Percentiles rank a stretch among this genome's conserved stretches.
These are phyloP conservation scores for Coleophora flavipennella DNA, from an alignment of 2,888 invertebrate genomes.

Conservation along the genomic window DNA sequence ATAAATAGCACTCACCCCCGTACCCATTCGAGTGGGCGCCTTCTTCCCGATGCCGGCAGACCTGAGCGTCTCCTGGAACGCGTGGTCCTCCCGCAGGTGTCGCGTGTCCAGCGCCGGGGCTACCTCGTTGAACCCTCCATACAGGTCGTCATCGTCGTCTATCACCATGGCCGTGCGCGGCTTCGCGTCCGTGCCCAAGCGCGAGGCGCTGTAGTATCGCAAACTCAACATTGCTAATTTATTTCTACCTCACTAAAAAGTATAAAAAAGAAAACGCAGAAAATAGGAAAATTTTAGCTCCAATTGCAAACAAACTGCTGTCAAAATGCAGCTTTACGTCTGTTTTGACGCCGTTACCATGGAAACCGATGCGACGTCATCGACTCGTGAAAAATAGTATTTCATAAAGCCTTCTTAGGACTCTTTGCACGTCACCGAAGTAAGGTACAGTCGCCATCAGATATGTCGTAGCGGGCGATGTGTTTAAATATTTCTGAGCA, in stretches of 20 bases:
- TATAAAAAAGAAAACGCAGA: background rate
- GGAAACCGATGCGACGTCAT: slow-evolving; percentile 22
- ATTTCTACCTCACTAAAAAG: background rate
- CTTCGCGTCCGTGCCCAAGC: slow-evolving; percentile 48
- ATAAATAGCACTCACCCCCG: slow-evolving; percentile 40
- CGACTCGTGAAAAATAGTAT: no score
- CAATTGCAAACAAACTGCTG: background rate
- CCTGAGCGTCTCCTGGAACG: slow-evolving; percentile 83
- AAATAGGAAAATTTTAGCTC: no score
- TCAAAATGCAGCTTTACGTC: slow-evolving; percentile 6
- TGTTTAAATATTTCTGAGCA: no score
- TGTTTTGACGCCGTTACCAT: slow-evolving; percentile 66
- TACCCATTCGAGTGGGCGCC: slow-evolving; percentile 69
- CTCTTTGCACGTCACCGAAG: no score
- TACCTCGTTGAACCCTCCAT: slow-evolving; percentile 79
- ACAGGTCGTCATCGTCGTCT: slow-evolving; percentile 74
- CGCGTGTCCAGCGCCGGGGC: slow-evolving; percentile 77
- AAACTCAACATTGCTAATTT: slow-evolving; percentile 44
- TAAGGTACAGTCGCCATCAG: no score
- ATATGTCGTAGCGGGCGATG: no score
- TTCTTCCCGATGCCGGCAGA: slow-evolving; percentile 81
- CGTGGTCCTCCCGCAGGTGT: slow-evolving; percentile 80
- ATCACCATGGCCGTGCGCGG: slow-evolving; percentile 52
- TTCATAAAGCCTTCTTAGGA: no score
- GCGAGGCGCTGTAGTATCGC: slow-evolving; percentile 54